Evolutionary conservation across 2,797 vertebrate species (phyloP), one percentile per base, ranked within the genome.

Genomic region (Psittacula derbiana): DNA sequence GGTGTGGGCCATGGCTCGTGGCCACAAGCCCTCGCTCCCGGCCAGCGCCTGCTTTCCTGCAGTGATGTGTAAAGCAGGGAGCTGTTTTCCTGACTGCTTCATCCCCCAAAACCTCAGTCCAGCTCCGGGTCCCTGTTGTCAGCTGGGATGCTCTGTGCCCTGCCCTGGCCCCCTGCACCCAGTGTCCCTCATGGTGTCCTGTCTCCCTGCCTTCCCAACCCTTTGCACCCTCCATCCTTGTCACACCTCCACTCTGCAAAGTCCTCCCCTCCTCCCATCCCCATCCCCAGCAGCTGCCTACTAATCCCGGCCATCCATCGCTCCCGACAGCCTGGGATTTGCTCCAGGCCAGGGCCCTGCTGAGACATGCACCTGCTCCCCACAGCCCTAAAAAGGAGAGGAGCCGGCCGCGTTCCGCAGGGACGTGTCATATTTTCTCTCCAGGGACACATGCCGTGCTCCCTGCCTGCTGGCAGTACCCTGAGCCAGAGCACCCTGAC

Each of bases 321-420:
- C 67, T 23, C 52, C 79, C 23, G 18, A 38, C 86, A 83, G 79
- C 53, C 83, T 2, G 87, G 55, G 87, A 83, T 78, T 21, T 44
- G 61, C 65, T 80, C 60, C 61, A 4, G 86, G 93, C 58, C 44
- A 8, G 23, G 23, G 70, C 74, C 81, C 80, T 71, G 75, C 58
- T 72, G 5, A 36, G 40, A 33, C 50, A 78, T 81, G 81, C 93
- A 95, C 92, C 95, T 92, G 93, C 95, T 95, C 60, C 81, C 92
- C 62, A 66, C 14, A 27, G 52, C 81, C 92, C 93, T 84, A 91
- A 92, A 95, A 94, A 95, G 95, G 95, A 55, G 78, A 81, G 6
- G 40, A 87, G 62, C 47, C 36, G 19, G 28, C 79, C 16, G 43
- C 88, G 50, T 91, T 94, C 94, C 85, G 41, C 16, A 38, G 86